phyloP scores from a whole-genome alignment of 2,113 vertebrate species.

The Burhinus bistriatus region DNA sequence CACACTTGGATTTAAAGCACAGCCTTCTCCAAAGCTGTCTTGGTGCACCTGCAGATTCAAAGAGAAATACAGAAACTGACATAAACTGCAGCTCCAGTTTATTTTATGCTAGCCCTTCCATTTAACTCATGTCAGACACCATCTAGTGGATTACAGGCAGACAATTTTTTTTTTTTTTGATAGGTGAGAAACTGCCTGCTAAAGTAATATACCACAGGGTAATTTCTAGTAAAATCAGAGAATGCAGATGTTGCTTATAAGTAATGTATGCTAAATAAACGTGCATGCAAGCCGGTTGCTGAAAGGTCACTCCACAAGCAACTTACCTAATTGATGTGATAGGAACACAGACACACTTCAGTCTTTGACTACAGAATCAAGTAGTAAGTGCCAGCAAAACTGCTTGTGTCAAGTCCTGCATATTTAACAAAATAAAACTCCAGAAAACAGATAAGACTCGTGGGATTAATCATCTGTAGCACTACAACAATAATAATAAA shows the following conservation, averaged over 20 bases:
- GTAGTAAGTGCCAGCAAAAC: not conserved
- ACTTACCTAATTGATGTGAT: not conserved
- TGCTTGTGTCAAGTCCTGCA: not conserved
- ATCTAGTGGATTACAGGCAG: not conserved
- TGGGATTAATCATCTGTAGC: not conserved
- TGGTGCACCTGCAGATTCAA: not conserved
- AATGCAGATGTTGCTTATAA: not conserved
- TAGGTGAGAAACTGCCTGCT: not conserved
- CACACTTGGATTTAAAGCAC: not conserved
- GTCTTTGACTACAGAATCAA: not conserved
- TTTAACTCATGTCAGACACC: not conserved
- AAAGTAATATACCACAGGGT: not conserved
- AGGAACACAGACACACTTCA: not conserved
- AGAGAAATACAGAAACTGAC: not conserved
- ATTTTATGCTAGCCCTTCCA: not conserved
- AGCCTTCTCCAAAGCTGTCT: not conserved
- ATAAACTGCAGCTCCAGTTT: fast-evolving
- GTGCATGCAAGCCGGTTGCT: no score
- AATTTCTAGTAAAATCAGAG: not conserved
- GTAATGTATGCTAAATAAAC: not conserved
- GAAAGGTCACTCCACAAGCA: not conserved
- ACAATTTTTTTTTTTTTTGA: not conserved
- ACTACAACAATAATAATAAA: not conserved
- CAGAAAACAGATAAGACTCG: not conserved
- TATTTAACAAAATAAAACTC: not conserved